Evolutionary conservation across 2,113 vertebrate genomes (phyloP).

Genomic region (Lophura nycthemera): DNA sequence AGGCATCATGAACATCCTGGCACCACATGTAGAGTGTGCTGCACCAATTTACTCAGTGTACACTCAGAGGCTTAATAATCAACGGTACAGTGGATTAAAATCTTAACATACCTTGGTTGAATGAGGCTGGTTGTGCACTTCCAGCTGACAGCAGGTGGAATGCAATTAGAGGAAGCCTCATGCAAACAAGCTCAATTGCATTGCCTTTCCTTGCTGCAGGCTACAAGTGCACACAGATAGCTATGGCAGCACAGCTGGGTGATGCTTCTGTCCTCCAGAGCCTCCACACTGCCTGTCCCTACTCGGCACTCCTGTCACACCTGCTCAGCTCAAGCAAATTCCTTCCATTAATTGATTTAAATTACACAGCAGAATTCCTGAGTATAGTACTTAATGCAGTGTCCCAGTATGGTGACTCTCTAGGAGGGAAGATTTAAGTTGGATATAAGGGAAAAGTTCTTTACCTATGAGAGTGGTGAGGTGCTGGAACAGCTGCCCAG

Average conservation of each 20-base stretch:
- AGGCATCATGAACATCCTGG: rapidly evolving
- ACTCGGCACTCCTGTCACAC: neutral
- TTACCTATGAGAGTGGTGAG: too few species aligned
- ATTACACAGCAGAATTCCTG: rapidly evolving
- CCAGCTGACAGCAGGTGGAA: neutral
- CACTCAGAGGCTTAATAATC: neutral
- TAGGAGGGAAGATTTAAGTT: too few species aligned
- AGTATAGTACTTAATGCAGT: neutral
- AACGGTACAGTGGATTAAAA: neutral
- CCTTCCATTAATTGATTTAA: neutral
- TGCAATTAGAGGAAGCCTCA: neutral
- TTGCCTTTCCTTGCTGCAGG: neutral
- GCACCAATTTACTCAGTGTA: rapidly evolving
- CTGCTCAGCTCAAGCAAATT: neutral
- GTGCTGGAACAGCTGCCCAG: too few species aligned
- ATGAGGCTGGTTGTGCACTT: neutral
- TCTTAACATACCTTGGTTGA: neutral
- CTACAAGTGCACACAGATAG: rapidly evolving
- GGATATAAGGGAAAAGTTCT: too few species aligned
- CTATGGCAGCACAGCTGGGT: neutral
- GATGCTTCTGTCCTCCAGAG: neutral
- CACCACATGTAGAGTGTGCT: neutral
- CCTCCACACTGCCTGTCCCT: neutral
- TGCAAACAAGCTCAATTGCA: rapidly evolving
- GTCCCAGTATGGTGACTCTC: neutral